These are phyloP conservation scores for Athrips mouffetella DNA, from an alignment of 2,888 invertebrate species.

Conservation along the genomic window DNA sequence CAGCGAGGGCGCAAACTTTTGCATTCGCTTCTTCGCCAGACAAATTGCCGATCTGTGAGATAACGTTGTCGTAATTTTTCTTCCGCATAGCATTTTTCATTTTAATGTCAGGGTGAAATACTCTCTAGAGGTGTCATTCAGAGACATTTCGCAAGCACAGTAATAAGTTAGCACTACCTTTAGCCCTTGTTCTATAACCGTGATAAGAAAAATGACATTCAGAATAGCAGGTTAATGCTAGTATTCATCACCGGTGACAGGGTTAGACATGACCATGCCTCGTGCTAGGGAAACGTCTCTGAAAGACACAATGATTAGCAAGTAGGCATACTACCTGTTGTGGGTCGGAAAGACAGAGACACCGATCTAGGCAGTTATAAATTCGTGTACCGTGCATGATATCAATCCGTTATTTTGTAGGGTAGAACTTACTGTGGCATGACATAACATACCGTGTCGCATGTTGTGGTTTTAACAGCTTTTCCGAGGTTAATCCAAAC, in stretches of 20 bases:
- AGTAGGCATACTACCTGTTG: too few species aligned
- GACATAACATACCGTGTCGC: conserved; percentile 3
- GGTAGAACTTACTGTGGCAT: conserved; percentile 3
- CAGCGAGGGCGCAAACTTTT: conserved; percentile 57
- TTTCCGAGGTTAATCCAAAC: conserved; percentile 5
- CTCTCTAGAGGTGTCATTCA: too few species aligned
- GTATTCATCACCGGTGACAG: too few species aligned
- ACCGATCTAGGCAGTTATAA: neutral
- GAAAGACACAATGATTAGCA: too few species aligned
- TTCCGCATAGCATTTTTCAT: conserved; percentile 4
- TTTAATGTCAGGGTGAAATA: neutral
- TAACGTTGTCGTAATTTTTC: conserved; percentile 8
- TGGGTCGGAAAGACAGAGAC: too few species aligned
- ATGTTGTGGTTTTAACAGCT: conserved; percentile 8
- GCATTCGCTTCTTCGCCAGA: conserved; percentile 52
- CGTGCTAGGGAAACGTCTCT: too few species aligned
- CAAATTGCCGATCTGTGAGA: conserved; percentile 39
- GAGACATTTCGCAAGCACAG: too few species aligned
- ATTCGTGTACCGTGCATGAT: neutral
- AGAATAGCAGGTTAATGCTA: too few species aligned
- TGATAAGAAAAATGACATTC: too few species aligned
- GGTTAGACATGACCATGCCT: too few species aligned
- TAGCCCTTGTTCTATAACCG: too few species aligned
- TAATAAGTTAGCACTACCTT: too few species aligned
- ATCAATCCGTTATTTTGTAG: neutral